phyloP scores from a whole-genome alignment of 2,797 vertebrate genomes.

The Pteropus rufus region DNA sequence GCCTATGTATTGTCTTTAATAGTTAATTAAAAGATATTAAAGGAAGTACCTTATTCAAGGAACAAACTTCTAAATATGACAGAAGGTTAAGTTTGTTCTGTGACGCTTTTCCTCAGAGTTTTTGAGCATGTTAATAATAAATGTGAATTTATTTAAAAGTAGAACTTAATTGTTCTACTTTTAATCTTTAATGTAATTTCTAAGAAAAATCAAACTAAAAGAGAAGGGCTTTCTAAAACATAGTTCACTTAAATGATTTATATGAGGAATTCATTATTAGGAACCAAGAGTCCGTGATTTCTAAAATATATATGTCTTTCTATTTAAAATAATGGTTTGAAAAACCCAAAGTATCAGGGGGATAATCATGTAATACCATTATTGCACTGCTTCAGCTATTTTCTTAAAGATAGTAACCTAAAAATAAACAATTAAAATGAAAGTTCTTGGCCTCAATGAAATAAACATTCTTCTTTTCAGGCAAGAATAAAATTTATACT shows the following conservation, averaged over 20 bases:
- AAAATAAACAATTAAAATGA: conserved; percentile 9
- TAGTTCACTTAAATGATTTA: conserved; percentile 44
- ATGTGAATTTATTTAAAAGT: background rate
- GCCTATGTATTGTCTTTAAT: background rate
- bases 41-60: background rate
- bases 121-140: background rate
- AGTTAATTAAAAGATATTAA: background rate
- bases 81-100: background rate
- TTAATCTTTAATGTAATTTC: conserved; percentile 44
- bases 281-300: background rate
- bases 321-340: conserved; percentile 27
- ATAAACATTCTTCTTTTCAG: background rate
- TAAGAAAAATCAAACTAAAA: conserved; percentile 31
- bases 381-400: background rate
- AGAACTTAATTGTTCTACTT: conserved; percentile 40
- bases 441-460: background rate
- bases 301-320: background rate
- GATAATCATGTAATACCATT: background rate
- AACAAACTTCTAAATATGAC: background rate
- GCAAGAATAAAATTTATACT: conserved; percentile 1
- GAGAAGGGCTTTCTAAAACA: conserved; percentile 27
- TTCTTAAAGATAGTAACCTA: conserved; percentile 13
- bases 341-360: background rate
- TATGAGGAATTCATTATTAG: conserved; percentile 39
- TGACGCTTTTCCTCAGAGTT: background rate